A percentile compares a stretch with the other conserved stretches of the same genome.
phyloP scores from a whole-genome alignment of 2,797 vertebrate species.

The Mus caroli region DNA sequence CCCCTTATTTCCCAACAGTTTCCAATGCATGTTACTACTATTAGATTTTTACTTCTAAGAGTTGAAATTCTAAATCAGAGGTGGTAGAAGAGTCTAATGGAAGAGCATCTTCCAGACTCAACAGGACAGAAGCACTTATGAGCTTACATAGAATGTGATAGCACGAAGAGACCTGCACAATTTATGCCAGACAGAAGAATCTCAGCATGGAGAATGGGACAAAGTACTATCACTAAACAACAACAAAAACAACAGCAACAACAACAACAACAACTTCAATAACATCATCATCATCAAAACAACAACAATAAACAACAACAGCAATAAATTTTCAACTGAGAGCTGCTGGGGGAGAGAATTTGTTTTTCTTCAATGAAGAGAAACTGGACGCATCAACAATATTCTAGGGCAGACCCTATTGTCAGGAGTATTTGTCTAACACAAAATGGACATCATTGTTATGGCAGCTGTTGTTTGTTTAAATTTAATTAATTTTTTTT shows the following conservation, averaged over 20 bases:
- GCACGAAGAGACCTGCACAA: neutral
- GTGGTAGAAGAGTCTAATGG: too few relatives aligned
- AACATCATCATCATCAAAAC: neutral
- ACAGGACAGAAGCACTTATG: neutral
- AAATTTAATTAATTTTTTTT: neutral
- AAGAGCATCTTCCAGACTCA: neutral
- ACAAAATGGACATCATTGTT: neutral
- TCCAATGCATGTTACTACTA: neutral
- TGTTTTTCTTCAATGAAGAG: neutral
- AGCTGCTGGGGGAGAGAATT: neutral
- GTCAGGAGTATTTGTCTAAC: neutral
- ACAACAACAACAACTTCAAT: too few relatives aligned
- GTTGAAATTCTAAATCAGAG: neutral
- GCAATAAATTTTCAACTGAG: neutral
- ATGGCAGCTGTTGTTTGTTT: neutral
- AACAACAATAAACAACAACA: neutral
- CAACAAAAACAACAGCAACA: neutral
- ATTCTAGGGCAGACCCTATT: neutral
- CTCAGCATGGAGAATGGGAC: neutral
- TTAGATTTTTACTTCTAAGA: neutral
- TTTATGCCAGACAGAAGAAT: neutral
- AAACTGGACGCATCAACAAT: neutral
- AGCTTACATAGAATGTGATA: neutral
- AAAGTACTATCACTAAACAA: neutral
- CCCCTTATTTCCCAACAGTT: neutral